A percentile compares a stretch with the other conserved stretches of the same genome.
phyloP scores from a whole-genome alignment of 2,113 vertebrate genomes.

The Tringa solitaria region DNA sequence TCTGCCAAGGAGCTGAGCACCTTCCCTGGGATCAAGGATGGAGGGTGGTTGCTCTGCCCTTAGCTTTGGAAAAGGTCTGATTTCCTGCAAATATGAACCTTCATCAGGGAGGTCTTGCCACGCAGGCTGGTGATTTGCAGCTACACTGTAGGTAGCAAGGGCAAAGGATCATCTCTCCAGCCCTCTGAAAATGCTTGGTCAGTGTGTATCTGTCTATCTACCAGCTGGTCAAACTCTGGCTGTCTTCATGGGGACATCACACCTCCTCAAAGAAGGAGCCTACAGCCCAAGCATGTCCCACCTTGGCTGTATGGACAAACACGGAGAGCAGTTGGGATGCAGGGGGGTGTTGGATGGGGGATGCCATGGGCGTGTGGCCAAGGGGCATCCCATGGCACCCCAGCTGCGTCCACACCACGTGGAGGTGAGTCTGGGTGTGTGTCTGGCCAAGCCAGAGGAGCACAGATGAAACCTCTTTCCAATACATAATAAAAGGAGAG shows the following conservation, averaged over 20 bases:
- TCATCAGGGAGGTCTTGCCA: neutral
- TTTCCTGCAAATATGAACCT: neutral
- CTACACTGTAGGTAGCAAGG: neutral
- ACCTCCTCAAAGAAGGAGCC: neutral
- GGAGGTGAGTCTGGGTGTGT: slow-evolving; percentile 54
- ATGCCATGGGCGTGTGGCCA: neutral
- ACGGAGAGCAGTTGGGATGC: neutral
- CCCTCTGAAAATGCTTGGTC: neutral
- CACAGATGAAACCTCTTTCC: slow-evolving; percentile 62
- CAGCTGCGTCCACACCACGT: neutral
- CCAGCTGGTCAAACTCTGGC: neutral
- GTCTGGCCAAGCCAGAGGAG: slow-evolving; percentile 62
- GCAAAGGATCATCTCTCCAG: neutral
- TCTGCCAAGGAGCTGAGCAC: neutral
- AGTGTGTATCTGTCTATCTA: neutral
- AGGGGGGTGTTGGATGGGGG: neutral
- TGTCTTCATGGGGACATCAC: neutral
- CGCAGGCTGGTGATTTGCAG: neutral
- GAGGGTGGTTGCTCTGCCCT: neutral
- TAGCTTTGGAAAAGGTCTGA: neutral
- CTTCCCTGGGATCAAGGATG: neutral
- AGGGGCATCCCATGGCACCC: neutral
- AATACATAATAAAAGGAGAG: slow-evolving; percentile 70
- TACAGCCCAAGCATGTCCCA: neutral
- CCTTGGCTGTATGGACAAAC: neutral